Conservation (phyloP, 2,113 vertebrate genomes). For the Amazona vittata region DNA sequence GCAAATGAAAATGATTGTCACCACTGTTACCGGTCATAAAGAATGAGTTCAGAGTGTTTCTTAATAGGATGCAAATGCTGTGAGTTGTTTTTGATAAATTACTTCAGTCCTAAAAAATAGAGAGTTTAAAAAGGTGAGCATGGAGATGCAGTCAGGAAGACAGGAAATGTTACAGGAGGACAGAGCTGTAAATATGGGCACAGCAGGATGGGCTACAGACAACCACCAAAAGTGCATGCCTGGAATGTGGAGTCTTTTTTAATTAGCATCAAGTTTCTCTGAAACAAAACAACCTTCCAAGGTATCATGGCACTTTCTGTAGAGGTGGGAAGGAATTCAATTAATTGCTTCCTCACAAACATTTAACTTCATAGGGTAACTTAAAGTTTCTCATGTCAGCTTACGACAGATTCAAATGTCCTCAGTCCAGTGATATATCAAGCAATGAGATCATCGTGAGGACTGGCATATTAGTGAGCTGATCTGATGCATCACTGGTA, state of each 20-base stretch:
- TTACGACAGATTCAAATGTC: neutral
- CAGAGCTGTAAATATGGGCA: neutral
- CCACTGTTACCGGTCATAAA: neutral
- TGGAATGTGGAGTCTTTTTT: neutral
- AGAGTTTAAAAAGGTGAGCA: neutral
- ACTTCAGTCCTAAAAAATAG: neutral
- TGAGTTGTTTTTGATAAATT: neutral
- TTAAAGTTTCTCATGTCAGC: neutral
- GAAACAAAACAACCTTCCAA: neutral
- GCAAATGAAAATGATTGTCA: slow-evolving; percentile 26
- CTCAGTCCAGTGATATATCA: neutral
- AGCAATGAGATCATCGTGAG: neutral
- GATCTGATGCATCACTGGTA: neutral
- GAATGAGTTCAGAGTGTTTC: neutral
- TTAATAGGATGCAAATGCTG: slow-evolving; percentile 11
- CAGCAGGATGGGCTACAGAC: neutral
- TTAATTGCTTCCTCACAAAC: neutral
- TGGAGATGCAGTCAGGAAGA: neutral
- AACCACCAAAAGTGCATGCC: neutral
- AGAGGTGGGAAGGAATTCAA: neutral
- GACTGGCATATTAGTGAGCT: neutral
- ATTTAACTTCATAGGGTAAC: neutral
- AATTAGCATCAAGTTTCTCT: neutral
- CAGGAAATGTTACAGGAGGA: neutral
- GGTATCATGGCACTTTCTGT: neutral